Conservation (phyloP, 2,113 vertebrate species). For the Barbus barbus region DNA sequence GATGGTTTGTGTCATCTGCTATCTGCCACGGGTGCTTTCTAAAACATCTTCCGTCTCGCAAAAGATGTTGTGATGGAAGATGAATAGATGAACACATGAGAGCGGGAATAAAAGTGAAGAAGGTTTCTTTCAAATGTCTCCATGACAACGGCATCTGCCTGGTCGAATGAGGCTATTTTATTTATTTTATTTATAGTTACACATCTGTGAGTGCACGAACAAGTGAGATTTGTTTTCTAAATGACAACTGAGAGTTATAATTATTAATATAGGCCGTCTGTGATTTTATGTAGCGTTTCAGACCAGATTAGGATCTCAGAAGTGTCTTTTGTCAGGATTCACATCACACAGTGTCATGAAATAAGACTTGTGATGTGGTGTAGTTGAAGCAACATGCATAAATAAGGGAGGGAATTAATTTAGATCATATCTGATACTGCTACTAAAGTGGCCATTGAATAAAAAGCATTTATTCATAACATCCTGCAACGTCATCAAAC, state of each 20-base stretch:
- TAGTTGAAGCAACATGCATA: not conserved
- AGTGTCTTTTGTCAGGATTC: not conserved
- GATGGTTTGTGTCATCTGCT: conserved; percentile 49
- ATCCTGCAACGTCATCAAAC: not conserved
- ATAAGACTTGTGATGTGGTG: not conserved
- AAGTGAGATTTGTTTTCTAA: not conserved
- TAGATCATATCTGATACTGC: not conserved
- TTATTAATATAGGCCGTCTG: not conserved
- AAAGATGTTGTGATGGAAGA: not conserved
- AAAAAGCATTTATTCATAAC: not conserved
- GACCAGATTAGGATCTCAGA: not conserved
- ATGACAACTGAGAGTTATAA: not conserved
- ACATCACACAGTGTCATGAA: not conserved
- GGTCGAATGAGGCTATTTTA: not conserved
- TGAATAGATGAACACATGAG: not conserved
- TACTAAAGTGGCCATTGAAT: not conserved
- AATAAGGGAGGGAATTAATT: not conserved
- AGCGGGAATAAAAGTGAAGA: not conserved
- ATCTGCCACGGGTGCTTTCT: conserved; percentile 22
- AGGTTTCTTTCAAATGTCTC: not conserved
- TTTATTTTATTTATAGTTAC: not conserved
- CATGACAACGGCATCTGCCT: not conserved
- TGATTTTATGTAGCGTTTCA: not conserved
- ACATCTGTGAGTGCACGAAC: not conserved
- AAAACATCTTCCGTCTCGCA: conserved; percentile 6